Evolutionary conservation across 2,888 invertebrate species (phyloP).

Genomic region (Aporophyla lueneburgensis): DNA sequence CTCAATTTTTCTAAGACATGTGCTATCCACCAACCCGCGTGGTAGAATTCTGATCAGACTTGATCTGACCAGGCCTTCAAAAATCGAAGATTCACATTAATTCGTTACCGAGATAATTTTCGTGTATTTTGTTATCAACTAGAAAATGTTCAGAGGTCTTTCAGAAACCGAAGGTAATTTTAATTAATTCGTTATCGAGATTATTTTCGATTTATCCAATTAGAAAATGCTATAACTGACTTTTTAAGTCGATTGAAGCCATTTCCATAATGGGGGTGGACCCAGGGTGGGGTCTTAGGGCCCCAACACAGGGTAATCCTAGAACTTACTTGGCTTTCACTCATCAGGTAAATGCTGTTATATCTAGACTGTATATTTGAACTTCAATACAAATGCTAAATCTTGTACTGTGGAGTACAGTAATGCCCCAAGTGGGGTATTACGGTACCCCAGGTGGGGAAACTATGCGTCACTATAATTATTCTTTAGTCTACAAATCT

Average conservation of each 20-base stretch:
- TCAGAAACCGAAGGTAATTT: background rate
- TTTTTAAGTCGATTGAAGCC: constrained; percentile 2
- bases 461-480: background rate
- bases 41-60: too few species aligned
- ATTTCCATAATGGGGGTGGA: too few species aligned
- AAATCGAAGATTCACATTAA: constrained; percentile 10
- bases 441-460: background rate
- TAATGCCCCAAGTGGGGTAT: background rate
- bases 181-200: constrained; percentile 33
- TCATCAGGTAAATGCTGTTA: background rate
- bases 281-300: background rate
- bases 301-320: background rate
- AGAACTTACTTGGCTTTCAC: background rate
- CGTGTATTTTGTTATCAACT: background rate
- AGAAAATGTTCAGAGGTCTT: background rate
- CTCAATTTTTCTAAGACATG: too few species aligned
- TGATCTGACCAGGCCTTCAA: background rate
- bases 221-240: background rate
- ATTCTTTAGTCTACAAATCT: background rate
- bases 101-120: constrained; percentile 41
- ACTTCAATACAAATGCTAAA: constrained; percentile 21
- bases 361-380: constrained; percentile 17
- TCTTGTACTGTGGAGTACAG: constrained; percentile 16
- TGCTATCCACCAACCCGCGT: too few species aligned
- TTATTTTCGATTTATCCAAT: background rate